A percentile compares a stretch with the other conserved stretches of the same genome.
Conservation (phyloP, 2,113 vertebrate species). For the Leiothrix lutea region DNA sequence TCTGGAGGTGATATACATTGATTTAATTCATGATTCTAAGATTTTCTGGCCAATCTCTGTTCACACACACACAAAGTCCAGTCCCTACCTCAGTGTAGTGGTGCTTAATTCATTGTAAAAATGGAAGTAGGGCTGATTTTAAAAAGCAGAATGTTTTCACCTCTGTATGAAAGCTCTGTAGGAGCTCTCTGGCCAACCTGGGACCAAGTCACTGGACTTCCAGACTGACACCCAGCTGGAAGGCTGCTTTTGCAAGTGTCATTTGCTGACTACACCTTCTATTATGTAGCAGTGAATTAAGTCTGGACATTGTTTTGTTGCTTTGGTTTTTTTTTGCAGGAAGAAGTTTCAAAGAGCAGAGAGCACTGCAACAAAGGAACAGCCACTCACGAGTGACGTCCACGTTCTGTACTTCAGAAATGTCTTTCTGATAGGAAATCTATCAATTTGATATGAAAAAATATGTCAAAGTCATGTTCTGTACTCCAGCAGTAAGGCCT, state of each 20-base stretch:
- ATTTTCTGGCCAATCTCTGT: neutral
- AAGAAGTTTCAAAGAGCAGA: neutral
- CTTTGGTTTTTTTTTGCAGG: neutral
- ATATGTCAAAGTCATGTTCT: neutral
- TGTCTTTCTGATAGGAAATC: neutral
- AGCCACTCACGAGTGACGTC: neutral
- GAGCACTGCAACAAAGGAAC: neutral
- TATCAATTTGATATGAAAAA: neutral
- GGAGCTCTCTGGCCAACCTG: neutral
- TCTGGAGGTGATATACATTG: neutral
- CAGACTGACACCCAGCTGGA: neutral
- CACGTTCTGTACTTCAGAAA: neutral
- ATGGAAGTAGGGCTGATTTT: neutral
- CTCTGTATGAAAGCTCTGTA: neutral
- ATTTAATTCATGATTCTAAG: neutral
- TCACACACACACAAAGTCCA: neutral
- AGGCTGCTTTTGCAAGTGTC: neutral
- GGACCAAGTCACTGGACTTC: neutral
- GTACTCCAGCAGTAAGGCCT: neutral
- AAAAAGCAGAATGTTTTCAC: neutral
- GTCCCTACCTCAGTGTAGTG: neutral
- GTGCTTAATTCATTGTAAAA: neutral
- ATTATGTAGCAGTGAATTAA: neutral
- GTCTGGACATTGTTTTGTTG: neutral
- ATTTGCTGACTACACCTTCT: neutral